Evolutionary conservation across 2,888 invertebrate genomes (phyloP), one percentile per base, ranked within the genome.

Genomic region (Pseudolycoriella hygida): DNA sequence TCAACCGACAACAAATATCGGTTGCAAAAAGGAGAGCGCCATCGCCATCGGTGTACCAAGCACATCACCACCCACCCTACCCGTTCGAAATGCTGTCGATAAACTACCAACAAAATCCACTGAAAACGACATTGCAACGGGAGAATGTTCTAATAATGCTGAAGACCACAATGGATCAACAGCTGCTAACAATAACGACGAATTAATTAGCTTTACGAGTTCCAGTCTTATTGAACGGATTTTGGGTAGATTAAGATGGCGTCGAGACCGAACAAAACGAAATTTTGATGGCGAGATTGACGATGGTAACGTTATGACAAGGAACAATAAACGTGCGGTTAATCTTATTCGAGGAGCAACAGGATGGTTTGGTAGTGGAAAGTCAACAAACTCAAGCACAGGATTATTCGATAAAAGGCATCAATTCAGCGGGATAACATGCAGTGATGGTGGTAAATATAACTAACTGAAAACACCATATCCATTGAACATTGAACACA

Each of bases 141-240:
- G 14, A 20, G 20, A 38, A n/a, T 37, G 8, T 15, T 39, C 18
- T 30, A 17, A 25, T 17, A 12, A 37, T 37, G 15, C n/a, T 37
- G n/a, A 4, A 5, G 10, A 17, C 31, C n/a, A 15, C 8, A 12
- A 17, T 43, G 34, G 45, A 11, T 5, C 18, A 5, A 46, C 25
- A 20, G 40, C 54, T 43, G 49, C 47, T 39, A 44, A 10, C 38
- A 47, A 49, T 25, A 44, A 44, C 19, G 48, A 48, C 25, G 46
- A 48, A 41, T 39, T 48, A 17, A 15, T 46, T 19, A 46, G 30
- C 32, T 48, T 48, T 45, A 48, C 48, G 12, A 46, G 43, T 34
- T 48, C 48, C 25, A 46, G 41, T 44, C 41, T 48, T 41, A 48
- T 48, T n/a, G 46, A 46, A 46, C 30, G 48, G 5, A 42, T 48